Evolutionary conservation across 2,113 vertebrate species (phyloP).

Genomic region (Neopipo cinnamomea): DNA sequence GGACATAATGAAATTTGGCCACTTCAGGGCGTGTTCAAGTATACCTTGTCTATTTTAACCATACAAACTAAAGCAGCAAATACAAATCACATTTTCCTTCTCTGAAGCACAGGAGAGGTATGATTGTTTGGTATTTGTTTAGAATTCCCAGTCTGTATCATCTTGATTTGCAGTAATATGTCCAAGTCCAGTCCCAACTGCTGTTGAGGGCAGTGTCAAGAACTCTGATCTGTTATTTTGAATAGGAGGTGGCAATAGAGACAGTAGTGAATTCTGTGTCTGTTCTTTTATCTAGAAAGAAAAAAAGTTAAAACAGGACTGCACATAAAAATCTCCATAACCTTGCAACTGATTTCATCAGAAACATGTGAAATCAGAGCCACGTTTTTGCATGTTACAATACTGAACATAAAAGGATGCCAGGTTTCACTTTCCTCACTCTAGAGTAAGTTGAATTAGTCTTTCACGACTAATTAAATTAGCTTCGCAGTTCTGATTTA

Average conservation of each 20-base stretch:
- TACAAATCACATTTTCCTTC: conserved; percentile 67
- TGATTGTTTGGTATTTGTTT: conserved; percentile 36
- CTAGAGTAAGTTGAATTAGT: neutral
- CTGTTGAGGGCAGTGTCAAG: conserved; percentile 38
- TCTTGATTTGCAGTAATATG: conserved; percentile 29
- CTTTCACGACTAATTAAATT: neutral
- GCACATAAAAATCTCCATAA: neutral
- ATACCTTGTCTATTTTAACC: conserved; percentile 50
- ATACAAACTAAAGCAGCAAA: conserved; percentile 72
- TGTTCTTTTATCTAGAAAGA: conserved; percentile 88
- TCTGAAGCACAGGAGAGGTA: conserved; percentile 62
- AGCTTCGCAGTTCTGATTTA: neutral
- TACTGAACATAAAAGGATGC: neutral
- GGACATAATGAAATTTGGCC: neutral
- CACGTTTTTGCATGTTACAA: neutral
- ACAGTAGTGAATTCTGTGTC: conserved; percentile 84
- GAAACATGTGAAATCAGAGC: neutral
- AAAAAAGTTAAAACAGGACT: conserved; percentile 24
- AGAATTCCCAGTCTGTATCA: conserved; percentile 75
- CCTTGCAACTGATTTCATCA: neutral
- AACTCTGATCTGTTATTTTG: conserved; percentile 76
- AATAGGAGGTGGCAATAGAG: conserved; percentile 85
- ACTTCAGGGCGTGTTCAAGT: conserved; percentile 74
- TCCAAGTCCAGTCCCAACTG: conserved; percentile 38
- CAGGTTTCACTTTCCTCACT: neutral